phyloP scores from a whole-genome alignment of 2,797 vertebrate species.

The Tinamus major region DNA sequence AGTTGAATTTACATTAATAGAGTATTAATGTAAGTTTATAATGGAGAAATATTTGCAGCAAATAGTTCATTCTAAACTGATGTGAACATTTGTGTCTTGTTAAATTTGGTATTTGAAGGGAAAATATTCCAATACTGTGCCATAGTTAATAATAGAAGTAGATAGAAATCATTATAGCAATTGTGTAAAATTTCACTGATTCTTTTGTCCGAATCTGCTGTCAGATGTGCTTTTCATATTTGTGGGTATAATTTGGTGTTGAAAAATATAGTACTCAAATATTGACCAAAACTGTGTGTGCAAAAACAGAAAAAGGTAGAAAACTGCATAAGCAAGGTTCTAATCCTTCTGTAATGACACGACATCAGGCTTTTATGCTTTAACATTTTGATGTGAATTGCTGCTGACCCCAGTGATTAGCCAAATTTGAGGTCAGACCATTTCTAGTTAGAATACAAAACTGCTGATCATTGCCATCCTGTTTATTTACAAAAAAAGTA shows the following conservation, averaged over 20 bases:
- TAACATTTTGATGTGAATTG: background rate
- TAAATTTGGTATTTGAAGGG: background rate
- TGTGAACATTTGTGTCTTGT: background rate
- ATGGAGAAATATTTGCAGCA: background rate
- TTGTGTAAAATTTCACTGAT: background rate
- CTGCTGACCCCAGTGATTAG: background rate
- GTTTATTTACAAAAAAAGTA: slow-evolving; percentile 27
- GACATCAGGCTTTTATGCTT: background rate
- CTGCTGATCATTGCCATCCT: background rate
- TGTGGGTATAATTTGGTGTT: background rate
- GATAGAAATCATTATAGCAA: background rate
- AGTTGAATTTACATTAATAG: no score
- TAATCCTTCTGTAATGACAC: background rate
- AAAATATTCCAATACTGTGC: background rate
- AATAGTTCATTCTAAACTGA: background rate
- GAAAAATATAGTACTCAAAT: background rate
- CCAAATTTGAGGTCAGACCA: background rate
- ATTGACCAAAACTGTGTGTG: background rate
- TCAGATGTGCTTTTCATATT: background rate
- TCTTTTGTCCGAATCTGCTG: background rate
- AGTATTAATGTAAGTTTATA: background rate
- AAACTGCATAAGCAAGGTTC: background rate
- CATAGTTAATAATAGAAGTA: background rate
- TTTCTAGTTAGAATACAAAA: background rate
- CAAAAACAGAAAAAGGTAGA: background rate